Percentiles rank a stretch among this genome's conserved stretches.
phyloP scores from a whole-genome alignment of 2,888 invertebrate genomes.

The Nymphalis urticae region DNA sequence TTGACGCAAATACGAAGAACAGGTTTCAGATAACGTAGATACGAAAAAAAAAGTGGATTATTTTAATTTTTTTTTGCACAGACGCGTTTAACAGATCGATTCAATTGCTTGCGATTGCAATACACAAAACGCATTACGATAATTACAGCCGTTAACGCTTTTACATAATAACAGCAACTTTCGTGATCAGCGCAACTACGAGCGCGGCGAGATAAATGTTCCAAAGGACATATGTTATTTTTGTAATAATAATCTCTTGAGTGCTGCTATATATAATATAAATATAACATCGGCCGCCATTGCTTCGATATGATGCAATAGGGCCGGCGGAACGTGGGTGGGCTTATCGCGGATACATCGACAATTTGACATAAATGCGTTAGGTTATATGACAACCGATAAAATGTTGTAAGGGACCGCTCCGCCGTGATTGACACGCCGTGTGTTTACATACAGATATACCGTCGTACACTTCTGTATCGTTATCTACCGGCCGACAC shows the following conservation, averaged over 20 bases:
- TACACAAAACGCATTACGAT: not conserved
- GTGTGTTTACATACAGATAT: conserved; percentile 73
- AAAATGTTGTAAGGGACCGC: conserved; percentile 78
- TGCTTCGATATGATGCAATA: conserved; percentile 64
- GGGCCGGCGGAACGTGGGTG: conserved; percentile 69
- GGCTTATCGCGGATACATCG: conserved; percentile 76
- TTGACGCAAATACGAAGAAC: conserved; percentile 7
- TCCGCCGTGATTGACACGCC: conserved; percentile 75
- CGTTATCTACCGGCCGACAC: conserved; percentile 65
- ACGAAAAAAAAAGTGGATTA: not conserved
- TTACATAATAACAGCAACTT: conserved; percentile 25
- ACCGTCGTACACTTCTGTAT: conserved; percentile 68
- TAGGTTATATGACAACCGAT: conserved; percentile 79
- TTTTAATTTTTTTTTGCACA: not conserved
- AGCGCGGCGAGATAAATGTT: conserved; percentile 40
- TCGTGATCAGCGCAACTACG: conserved; percentile 26
- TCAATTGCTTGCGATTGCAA: not conserved
- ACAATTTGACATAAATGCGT: conserved; percentile 79
- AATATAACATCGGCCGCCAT: conserved; percentile 57
- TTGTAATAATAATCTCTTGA: conserved; percentile 51
- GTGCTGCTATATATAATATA: conserved; percentile 40
- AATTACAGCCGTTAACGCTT: not conserved
- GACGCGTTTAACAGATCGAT: not conserved
- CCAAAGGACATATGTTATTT: conserved; percentile 51
- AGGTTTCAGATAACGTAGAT: not conserved